Evolutionary conservation across 2,797 vertebrate genomes (phyloP).

Genomic region (Champsocephalus gunnari): DNA sequence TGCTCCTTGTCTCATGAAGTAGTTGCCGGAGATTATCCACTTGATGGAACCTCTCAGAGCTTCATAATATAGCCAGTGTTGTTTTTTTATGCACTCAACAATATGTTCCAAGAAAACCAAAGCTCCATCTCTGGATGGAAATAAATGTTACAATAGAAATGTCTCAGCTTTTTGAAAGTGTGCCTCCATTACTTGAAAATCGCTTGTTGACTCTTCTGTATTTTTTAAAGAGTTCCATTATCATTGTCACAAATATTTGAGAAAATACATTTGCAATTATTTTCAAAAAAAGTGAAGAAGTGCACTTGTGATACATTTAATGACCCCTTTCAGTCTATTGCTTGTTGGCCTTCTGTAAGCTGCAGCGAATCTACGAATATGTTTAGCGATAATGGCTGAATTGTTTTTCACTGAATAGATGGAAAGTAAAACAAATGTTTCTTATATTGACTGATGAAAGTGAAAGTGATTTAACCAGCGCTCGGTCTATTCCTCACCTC

Average conservation of each 20-base stretch:
- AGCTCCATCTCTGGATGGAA: not conserved
- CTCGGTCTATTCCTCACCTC: slow-evolving; percentile 1
- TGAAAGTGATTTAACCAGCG: slow-evolving; percentile 1
- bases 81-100: not conserved
- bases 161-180: not conserved
- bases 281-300: slow-evolving; percentile 35
- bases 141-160: not conserved
- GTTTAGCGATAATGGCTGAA: slow-evolving; percentile 1
- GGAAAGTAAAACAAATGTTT: slow-evolving; percentile 11
- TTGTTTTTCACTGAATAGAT: slow-evolving; percentile 16
- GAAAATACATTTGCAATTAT: slow-evolving; percentile 26
- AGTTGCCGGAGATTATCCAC: not conserved
- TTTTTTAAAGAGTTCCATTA: slow-evolving; percentile 6
- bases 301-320: slow-evolving; percentile 26
- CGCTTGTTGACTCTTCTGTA: not conserved
- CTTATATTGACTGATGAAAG: not conserved
- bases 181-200: slow-evolving; percentile 9
- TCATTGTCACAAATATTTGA: slow-evolving; percentile 20
- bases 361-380: slow-evolving; percentile 10
- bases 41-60: not conserved
- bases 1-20: not conserved
- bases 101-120: not conserved
- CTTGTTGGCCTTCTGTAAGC: slow-evolving; percentile 12
- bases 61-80: not conserved
- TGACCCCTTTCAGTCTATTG: slow-evolving; percentile 22